Base-by-base conservation (phyloP, 2,888 invertebrate species). In the Caenorhabditis auriculariae region DNA sequence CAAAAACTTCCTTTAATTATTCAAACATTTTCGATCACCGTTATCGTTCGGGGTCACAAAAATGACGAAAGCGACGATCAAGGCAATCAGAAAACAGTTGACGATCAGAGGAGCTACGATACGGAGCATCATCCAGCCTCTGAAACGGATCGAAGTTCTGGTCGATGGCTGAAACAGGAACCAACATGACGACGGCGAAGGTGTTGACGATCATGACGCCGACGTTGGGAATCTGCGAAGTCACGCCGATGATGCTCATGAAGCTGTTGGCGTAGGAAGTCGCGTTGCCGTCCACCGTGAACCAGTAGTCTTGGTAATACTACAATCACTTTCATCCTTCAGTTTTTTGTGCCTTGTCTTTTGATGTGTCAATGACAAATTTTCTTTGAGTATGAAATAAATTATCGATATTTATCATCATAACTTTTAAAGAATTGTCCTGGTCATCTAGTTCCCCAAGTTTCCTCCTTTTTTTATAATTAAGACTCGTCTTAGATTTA, bases 141-240 rank as follows among this genome's bases (percentile, higher is more conserved):
- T 72, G 60, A 19, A 68, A 46, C 35, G 9, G n/a, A 35, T n/a
- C 9, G 9, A 35, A 35, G 35, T 35, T 35, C 35, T 7, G 7
- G 41, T 35, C 9, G 35, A 12, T n/a, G n/a, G n/a, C 15, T 47
- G 9, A 23, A 17, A 35, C 19, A 4, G 2, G 12, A 42, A 62
- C 59, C 49, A 29, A 70, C 45, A 73, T 57, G 4, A 73, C 73
- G 9, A 79, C 57, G n/a, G n/a, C n/a, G 42, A 77, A 68, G 35
- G 79, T 66, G 43, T 80, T 80, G 46, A 82, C 26, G 43, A 77
- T 56, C 84, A 91, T 94, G 85, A 96, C 93, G 50, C 91, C 75
- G 24, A 96, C 86, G 84, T 94, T 96, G 28, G 98, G 96, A 77
- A 94, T 87, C 86, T 96, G 96, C 0, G 91, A 86, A 1, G 91